phyloP scores from a whole-genome alignment of 2,113 vertebrate genomes.

The Asarcornis scutulata region DNA sequence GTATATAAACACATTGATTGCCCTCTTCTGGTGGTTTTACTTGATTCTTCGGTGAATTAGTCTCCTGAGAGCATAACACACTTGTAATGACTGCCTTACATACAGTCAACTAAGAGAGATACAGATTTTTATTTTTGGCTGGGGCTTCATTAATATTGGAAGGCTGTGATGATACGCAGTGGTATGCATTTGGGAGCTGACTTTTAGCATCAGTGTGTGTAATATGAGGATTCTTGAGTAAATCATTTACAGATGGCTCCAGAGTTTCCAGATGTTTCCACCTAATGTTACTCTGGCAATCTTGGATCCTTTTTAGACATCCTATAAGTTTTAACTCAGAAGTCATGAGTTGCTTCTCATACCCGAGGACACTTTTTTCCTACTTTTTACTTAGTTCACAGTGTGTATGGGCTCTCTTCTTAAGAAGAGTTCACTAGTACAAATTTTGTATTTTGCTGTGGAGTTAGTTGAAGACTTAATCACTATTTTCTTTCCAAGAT shows the following conservation, averaged over 20 bases:
- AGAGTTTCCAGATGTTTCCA: not conserved
- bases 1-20: not conserved
- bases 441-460: not conserved
- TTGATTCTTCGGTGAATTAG: not conserved
- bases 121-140: not conserved
- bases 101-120: not conserved
- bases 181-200: not conserved
- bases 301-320: not conserved
- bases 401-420: not conserved
- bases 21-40: not conserved
- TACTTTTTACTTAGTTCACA: not conserved
- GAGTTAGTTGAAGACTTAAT: not conserved
- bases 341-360: not conserved
- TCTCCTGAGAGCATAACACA: not conserved
- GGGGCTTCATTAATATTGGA: not conserved
- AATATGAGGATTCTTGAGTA: not conserved
- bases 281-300: not conserved
- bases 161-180: not conserved
- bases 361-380: not conserved
- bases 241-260: accelerated
- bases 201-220: not conserved
- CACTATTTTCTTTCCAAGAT: not conserved
- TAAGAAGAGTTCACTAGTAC: not conserved
- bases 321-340: not conserved
- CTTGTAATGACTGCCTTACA: not conserved